Conservation (phyloP, 2,113 vertebrate species). For the Anthoscopus minutus region DNA sequence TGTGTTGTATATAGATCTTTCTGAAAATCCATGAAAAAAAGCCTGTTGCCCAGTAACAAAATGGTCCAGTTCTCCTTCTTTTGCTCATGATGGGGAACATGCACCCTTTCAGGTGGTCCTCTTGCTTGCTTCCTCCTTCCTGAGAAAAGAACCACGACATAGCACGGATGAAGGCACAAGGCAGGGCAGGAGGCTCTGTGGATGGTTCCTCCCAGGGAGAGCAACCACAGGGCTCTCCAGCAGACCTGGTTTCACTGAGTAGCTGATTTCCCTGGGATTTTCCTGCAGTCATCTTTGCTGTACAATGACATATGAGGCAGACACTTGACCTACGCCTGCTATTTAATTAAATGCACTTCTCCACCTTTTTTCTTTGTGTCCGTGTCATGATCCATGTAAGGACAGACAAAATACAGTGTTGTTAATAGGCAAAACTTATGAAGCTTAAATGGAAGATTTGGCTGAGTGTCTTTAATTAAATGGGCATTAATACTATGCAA, state of each 20-base stretch:
- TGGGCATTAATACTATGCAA: slow-evolving; percentile 35
- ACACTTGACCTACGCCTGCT: slow-evolving; percentile 67
- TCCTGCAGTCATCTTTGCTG: slow-evolving; percentile 56
- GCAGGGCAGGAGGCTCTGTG: not conserved
- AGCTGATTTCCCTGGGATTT: slow-evolving; percentile 56
- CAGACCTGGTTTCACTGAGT: not conserved
- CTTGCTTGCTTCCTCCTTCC: not conserved
- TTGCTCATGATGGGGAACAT: not conserved
- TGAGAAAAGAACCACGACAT: not conserved
- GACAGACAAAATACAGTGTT: slow-evolving; percentile 62
- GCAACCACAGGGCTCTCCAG: slow-evolving; percentile 9
- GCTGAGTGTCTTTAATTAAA: slow-evolving; percentile 59
- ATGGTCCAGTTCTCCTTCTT: not conserved
- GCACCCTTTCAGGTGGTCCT: not conserved
- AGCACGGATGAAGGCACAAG: not conserved
- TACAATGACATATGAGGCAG: slow-evolving; percentile 71
- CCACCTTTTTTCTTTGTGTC: slow-evolving; percentile 29
- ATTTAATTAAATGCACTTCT: slow-evolving; percentile 61
- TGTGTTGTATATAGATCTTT: slow-evolving; percentile 35
- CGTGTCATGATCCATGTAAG: slow-evolving; percentile 17
- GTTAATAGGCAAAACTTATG: slow-evolving; percentile 53
- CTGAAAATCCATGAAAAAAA: slow-evolving; percentile 26
- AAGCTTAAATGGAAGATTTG: slow-evolving; percentile 55
- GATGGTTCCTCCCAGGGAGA: not conserved
- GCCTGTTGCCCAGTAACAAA: slow-evolving; percentile 15